These are phyloP conservation scores for Keiferia lycopersicella DNA, from an alignment of 2,888 invertebrate species.

Conservation along the genomic window DNA sequence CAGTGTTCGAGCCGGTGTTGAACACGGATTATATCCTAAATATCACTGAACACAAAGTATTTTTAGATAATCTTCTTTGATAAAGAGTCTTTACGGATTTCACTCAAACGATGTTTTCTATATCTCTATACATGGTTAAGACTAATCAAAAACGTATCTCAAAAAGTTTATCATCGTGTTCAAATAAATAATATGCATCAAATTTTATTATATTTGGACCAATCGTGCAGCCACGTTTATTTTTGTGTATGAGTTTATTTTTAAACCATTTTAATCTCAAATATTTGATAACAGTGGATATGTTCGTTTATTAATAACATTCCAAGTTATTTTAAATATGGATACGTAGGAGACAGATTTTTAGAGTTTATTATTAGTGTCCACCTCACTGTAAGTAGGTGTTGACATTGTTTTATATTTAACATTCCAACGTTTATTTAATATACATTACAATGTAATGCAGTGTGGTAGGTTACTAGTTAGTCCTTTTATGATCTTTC, in stretches of 20 bases:
- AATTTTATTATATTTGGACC: constrained; percentile 58
- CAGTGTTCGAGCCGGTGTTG: neutral
- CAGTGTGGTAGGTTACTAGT: neutral
- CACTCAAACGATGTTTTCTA: constrained; percentile 33
- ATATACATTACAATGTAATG: neutral
- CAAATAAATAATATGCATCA: constrained; percentile 34
- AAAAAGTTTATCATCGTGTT: constrained; percentile 43
- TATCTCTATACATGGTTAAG: constrained; percentile 61
- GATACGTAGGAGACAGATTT: constrained; percentile 40
- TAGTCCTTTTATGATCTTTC: constrained; percentile 1
- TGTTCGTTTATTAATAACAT: constrained; percentile 51
- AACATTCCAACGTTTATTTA: neutral
- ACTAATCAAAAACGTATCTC: constrained; percentile 61
- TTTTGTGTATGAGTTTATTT: constrained; percentile 45
- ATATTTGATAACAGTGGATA: constrained; percentile 50
- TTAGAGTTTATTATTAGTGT: constrained; percentile 1
- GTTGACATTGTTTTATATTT: too few species aligned
- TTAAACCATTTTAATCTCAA: constrained; percentile 48
- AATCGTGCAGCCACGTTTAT: constrained; percentile 51
- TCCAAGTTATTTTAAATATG: constrained; percentile 47
- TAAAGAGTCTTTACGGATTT: constrained; percentile 57
- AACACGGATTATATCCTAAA: constrained; percentile 9
- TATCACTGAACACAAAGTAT: constrained; percentile 62
- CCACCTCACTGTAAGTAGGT: neutral
- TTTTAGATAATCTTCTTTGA: constrained; percentile 78